Conservation (phyloP, 2,797 vertebrate genomes). For the Myotis findleyi region DNA sequence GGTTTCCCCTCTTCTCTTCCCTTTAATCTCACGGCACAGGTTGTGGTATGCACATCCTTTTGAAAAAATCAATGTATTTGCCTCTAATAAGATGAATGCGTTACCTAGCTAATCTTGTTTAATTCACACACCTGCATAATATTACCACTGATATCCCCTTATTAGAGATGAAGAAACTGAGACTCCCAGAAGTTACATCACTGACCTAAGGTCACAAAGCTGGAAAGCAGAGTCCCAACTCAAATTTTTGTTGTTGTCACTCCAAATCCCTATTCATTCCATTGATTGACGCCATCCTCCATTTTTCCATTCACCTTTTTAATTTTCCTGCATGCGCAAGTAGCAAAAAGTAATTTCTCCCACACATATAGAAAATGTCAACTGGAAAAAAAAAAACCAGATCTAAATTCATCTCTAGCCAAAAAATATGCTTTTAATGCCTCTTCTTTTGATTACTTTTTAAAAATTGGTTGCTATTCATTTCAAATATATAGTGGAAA, state of each 20-base stretch:
- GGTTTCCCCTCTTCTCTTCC: not conserved
- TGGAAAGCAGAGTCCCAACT: not conserved
- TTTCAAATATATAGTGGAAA: not conserved
- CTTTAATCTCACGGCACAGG: not conserved
- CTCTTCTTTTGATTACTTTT: constrained; percentile 41
- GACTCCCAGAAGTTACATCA: not conserved
- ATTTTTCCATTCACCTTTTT: not conserved
- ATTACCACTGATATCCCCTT: not conserved
- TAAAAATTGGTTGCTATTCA: constrained; percentile 32
- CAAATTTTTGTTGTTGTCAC: not conserved
- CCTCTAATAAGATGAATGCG: not conserved
- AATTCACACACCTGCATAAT: not conserved
- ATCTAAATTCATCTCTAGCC: constrained; percentile 24
- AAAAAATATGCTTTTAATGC: not conserved
- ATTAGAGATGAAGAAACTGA: constrained; percentile 8
- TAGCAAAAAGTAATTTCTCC: not conserved
- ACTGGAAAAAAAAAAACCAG: not conserved
- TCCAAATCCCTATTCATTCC: not conserved
- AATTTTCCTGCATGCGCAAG: constrained; percentile 11
- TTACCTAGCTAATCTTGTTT: not conserved
- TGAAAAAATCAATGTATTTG: not conserved
- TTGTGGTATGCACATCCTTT: not conserved
- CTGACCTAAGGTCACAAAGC: not conserved
- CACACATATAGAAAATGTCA: constrained; percentile 24
- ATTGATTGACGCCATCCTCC: not conserved